Conservation (phyloP, 2,797 vertebrate genomes). For the Morus bassanus region DNA sequence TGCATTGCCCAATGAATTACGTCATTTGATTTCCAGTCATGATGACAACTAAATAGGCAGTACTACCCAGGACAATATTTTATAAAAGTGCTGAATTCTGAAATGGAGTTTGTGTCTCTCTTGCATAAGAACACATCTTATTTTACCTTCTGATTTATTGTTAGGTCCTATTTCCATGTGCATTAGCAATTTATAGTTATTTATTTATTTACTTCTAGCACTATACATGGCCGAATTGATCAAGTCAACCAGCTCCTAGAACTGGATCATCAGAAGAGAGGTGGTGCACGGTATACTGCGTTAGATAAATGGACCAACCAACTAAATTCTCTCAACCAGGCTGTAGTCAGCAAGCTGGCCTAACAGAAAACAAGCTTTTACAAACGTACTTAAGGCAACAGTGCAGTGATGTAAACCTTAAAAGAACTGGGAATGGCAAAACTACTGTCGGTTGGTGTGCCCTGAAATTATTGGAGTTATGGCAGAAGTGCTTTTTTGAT, state of each 20-base stretch:
- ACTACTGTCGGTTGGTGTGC: conserved; percentile 82
- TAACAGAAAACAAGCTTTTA: conserved; percentile 84
- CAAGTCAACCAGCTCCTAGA: conserved; percentile 99
- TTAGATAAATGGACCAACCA: conserved; percentile 99
- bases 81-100: conserved; percentile 1
- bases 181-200: background rate
- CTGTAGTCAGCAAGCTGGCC: conserved; percentile 98
- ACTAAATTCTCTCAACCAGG: conserved; percentile 98
- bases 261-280: conserved; percentile 99
- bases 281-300: conserved; percentile 95
- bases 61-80: background rate
- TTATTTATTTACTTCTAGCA: conserved; percentile 77
- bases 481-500: conserved; percentile 85
- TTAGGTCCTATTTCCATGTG: background rate
- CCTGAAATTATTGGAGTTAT: conserved; percentile 83
- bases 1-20: background rate
- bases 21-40: background rate
- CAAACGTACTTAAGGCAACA: conserved; percentile 78
- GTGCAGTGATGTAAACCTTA: conserved; percentile 83
- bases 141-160: background rate
- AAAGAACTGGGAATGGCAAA: conserved; percentile 86
- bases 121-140: background rate
- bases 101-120: background rate
- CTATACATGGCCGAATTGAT: conserved; percentile 98
- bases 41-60: background rate